Conservation (phyloP, 2,888 invertebrate genomes). For the Tribolium freemani region DNA sequence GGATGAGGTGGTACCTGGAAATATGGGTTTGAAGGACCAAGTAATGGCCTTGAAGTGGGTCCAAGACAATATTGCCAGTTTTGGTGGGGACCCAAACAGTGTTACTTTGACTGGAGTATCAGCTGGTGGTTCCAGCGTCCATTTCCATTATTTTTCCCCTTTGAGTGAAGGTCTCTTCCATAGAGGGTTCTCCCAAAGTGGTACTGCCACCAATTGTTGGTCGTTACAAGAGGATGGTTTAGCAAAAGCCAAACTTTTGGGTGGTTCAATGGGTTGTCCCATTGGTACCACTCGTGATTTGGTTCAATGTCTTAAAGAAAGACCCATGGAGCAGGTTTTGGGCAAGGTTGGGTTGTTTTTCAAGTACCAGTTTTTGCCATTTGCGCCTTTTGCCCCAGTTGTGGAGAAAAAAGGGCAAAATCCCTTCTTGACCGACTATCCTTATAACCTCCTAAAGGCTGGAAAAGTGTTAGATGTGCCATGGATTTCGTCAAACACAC, state of each 20-base stretch:
- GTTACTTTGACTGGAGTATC: constrained; percentile 77
- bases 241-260: constrained; percentile 54
- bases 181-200: constrained; percentile 59
- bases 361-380: constrained; percentile 47
- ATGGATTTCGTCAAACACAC: constrained; percentile 61
- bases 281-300: constrained; percentile 50
- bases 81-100: constrained; percentile 77
- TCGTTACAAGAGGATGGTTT: constrained; percentile 48
- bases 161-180: constrained; percentile 66
- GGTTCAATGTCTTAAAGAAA: constrained; percentile 57
- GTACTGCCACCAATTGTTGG: constrained; percentile 57
- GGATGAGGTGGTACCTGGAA: constrained; percentile 76
- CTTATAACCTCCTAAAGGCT: constrained; percentile 56
- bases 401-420: constrained; percentile 33
- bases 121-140: constrained; percentile 79
- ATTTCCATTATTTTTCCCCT: constrained; percentile 77
- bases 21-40: constrained; percentile 81
- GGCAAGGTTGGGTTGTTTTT: constrained; percentile 27
- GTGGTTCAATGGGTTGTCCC: constrained; percentile 56
- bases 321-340: constrained; percentile 54
- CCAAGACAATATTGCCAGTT: constrained; percentile 74
- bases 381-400: constrained; percentile 59
- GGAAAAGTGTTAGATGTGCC: constrained; percentile 60
- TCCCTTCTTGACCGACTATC: constrained; percentile 60
- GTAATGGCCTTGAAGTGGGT: constrained; percentile 77